These are phyloP conservation scores for Phaenicophaeus curvirostris DNA, from an alignment of 2,797 vertebrate genomes.

Conservation along the genomic window DNA sequence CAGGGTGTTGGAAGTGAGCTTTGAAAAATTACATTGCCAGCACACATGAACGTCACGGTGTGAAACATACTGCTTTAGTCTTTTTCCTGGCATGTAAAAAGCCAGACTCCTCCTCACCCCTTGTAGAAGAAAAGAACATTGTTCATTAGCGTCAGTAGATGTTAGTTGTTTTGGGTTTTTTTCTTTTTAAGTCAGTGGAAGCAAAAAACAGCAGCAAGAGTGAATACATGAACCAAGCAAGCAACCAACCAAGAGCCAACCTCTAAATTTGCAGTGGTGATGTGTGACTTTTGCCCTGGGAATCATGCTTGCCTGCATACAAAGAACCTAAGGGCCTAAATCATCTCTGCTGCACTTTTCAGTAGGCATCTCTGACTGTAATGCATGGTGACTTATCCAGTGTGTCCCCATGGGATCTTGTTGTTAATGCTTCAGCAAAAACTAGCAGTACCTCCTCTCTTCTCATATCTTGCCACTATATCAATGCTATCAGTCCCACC, in stretches of 20 bases:
- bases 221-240: neutral
- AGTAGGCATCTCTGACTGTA: neutral
- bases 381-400: neutral
- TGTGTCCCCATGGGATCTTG: neutral
- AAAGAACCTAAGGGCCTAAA: neutral
- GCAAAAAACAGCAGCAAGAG: neutral
- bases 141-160: neutral
- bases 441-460: neutral
- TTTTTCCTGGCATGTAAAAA: neutral
- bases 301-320: neutral
- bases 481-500: neutral
- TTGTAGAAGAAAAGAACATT: neutral
- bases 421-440: neutral
- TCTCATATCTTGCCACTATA: neutral
- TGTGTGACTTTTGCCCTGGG: neutral
- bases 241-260: neutral
- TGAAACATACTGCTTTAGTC: neutral
- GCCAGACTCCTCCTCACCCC: neutral
- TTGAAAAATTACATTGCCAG: neutral
- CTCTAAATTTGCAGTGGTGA: neutral
- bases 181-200: neutral
- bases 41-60: neutral
- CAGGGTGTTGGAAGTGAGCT: neutral
- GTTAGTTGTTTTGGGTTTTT: neutral
- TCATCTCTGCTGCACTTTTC: neutral